Percentiles rank a stretch among this genome's conserved stretches.
Conservation (phyloP, 2,113 vertebrate genomes). For the Orthochromis malagaraziensis region DNA sequence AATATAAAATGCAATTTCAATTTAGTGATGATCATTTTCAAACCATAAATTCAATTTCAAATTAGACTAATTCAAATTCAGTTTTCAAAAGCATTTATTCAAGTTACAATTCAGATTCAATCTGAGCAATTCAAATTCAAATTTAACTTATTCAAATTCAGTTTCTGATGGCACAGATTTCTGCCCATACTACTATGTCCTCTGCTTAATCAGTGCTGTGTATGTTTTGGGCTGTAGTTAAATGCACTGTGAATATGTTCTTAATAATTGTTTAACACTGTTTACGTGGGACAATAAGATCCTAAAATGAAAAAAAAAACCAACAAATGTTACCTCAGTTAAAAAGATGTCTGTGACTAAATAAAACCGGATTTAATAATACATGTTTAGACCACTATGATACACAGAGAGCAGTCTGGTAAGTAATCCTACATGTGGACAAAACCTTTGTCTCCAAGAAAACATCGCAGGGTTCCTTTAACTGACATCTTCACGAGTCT, state of each 20-base stretch:
- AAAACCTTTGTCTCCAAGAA: not conserved
- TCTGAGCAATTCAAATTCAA: too few relatives aligned
- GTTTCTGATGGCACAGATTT: too few relatives aligned
- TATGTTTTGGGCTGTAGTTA: not conserved
- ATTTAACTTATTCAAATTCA: too few relatives aligned
- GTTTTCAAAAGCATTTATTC: too few relatives aligned
- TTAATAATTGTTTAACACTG: not conserved
- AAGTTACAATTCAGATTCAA: too few relatives aligned
- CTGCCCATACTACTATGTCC: too few relatives aligned
- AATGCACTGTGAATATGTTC: not conserved
- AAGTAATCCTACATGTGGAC: not conserved
- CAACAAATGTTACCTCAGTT: not conserved
- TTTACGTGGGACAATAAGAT: not conserved
- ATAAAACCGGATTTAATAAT: fast-evolving
- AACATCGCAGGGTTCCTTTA: not conserved
- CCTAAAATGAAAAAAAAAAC: not conserved
- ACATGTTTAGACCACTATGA: not conserved
- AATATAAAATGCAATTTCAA: too few relatives aligned
- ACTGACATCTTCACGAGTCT: not conserved
- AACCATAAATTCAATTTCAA: too few relatives aligned
- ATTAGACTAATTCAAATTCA: too few relatives aligned
- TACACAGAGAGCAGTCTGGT: not conserved
- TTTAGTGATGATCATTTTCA: too few relatives aligned
- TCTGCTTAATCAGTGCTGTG: not conserved
- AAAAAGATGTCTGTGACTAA: fast-evolving